These are phyloP conservation scores for Drosophila sechellia DNA, from an alignment of 1,140 invertebrate species.

Conservation along the genomic window DNA sequence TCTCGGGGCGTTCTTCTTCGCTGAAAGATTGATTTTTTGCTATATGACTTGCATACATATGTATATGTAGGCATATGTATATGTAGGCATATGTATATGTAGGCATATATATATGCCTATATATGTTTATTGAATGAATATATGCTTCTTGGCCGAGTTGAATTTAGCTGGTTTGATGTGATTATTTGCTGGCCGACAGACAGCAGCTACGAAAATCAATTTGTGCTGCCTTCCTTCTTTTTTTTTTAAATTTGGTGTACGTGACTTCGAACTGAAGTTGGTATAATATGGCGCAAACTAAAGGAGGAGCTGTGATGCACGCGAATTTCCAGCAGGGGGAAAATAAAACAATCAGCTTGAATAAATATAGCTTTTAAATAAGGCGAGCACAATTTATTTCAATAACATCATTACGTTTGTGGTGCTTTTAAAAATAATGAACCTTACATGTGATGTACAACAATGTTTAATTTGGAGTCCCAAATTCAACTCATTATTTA, in stretches of 20 bases:
- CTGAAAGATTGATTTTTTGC: slow-evolving; percentile 64
- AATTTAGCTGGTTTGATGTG: slow-evolving; percentile 58
- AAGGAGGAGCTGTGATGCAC: neutral
- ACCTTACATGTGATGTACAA: too few species aligned
- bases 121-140: too few species aligned
- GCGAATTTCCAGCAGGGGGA: neutral
- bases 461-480: neutral
- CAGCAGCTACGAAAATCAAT: slow-evolving; percentile 72
- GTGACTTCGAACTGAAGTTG: slow-evolving; percentile 57
- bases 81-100: neutral
- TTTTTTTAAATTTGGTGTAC: slow-evolving; percentile 63
- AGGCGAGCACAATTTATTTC: too few species aligned
- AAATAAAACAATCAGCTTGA: slow-evolving; percentile 4
- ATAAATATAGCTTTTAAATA: neutral
- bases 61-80: slow-evolving; percentile 1
- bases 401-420: too few species aligned
- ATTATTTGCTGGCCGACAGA: slow-evolving; percentile 66
- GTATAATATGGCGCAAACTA: slow-evolving; percentile 24
- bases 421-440: too few species aligned
- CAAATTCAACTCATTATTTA: neutral
- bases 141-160: slow-evolving; percentile 11
- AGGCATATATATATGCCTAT: slow-evolving; percentile 4
- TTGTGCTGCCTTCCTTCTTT: slow-evolving; percentile 49
- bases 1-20: slow-evolving; percentile 63
- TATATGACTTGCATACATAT: slow-evolving; percentile 7